Evolutionary conservation across 2,797 vertebrate genomes (phyloP).

Genomic region (Xyrichtys novacula): DNA sequence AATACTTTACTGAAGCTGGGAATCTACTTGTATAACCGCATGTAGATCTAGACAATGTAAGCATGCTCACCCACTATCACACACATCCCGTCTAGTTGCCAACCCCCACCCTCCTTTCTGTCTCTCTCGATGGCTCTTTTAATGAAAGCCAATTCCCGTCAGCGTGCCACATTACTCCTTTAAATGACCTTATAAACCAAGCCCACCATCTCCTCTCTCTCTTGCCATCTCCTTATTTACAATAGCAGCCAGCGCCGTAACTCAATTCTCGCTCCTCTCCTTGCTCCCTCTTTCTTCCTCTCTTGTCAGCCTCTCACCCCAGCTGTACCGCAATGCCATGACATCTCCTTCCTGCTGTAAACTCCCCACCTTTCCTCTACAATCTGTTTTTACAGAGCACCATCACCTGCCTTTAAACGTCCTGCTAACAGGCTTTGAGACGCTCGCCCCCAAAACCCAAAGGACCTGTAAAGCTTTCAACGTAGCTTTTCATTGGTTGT

Average conservation of each 20-base stretch:
- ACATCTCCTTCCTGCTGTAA: conserved; percentile 69
- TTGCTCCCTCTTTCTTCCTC: conserved; percentile 19
- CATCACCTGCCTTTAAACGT: conserved; percentile 72
- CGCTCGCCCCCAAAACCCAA: conserved; percentile 69
- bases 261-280: conserved; percentile 55
- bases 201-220: conserved; percentile 65
- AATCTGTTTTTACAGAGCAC: conserved; percentile 72
- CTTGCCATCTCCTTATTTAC: conserved; percentile 77
- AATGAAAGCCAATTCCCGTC: conserved; percentile 80
- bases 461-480: conserved; percentile 78
- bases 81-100: too few species aligned
- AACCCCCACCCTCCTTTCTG: conserved; percentile 26
- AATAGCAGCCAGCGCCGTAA: conserved; percentile 66
- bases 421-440: conserved; percentile 74
- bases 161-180: conserved; percentile 79
- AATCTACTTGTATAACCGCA: conserved; percentile 43
- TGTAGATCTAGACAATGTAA: conserved; percentile 45
- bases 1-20: conserved; percentile 53
- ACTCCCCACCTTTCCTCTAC: conserved; percentile 73
- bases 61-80: conserved; percentile 17
- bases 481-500: conserved; percentile 76
- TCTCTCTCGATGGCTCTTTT: conserved; percentile 71
- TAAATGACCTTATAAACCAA: conserved; percentile 83
- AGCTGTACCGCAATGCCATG: conserved; percentile 56
- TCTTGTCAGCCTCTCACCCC: conserved; percentile 41